phyloP scores from a whole-genome alignment of 2,113 vertebrate genomes.

The Cromileptes altivelis region DNA sequence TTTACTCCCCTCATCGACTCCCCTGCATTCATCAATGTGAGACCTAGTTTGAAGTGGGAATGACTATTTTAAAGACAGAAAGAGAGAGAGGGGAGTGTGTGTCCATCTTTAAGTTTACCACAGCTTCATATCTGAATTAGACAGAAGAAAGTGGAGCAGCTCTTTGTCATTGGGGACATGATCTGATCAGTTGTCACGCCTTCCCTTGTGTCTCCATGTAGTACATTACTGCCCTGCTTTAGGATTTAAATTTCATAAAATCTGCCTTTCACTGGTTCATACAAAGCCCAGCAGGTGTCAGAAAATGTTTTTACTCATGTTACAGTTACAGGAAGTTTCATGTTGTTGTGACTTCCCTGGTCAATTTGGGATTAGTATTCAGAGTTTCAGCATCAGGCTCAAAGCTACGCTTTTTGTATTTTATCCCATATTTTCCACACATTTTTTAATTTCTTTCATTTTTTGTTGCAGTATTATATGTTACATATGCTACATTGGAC shows the following conservation, averaged over 20 bases:
- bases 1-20: slow-evolving; percentile 81
- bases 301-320: too few species aligned
- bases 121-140: slow-evolving; percentile 87
- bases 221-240: neutral
- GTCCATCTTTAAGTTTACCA: slow-evolving; percentile 84
- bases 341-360: neutral
- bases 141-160: slow-evolving; percentile 48
- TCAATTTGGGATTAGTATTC: neutral
- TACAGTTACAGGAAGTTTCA: neutral
- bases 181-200: neutral
- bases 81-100: slow-evolving; percentile 48
- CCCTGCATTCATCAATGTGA: slow-evolving; percentile 46
- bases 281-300: neutral
- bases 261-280: too few species aligned
- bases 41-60: slow-evolving; percentile 68
- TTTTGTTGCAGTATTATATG: too few species aligned
- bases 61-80: slow-evolving; percentile 62
- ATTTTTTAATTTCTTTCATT: neutral
- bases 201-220: neutral
- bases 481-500: too few species aligned
- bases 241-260: neutral
- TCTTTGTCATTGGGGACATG: neutral
- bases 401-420: too few species aligned
- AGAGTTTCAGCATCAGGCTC: neutral
- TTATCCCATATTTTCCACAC: too few species aligned